These are phyloP conservation scores for Edolisoma coerulescens DNA, from an alignment of 2,113 vertebrate genomes.

Conservation along the genomic window DNA sequence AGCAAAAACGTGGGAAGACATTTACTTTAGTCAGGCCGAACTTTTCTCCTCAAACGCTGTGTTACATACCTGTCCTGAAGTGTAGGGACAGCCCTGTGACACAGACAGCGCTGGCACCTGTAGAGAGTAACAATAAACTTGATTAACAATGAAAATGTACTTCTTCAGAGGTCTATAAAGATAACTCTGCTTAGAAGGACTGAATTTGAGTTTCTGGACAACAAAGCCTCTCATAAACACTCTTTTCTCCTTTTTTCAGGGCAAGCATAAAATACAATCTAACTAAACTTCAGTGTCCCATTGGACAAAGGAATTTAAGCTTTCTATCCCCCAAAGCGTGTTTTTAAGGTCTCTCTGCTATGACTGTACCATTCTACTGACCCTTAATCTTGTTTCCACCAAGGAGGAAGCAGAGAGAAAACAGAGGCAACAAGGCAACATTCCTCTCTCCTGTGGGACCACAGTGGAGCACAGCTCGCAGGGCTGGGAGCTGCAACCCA, in stretches of 20 bases:
- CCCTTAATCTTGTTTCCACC: neutral
- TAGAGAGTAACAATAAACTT: neutral
- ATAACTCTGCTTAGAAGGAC: neutral
- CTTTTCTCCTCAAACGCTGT: neutral
- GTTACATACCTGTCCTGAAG: slow-evolving; percentile 43
- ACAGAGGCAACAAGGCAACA: neutral
- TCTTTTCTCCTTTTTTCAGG: neutral
- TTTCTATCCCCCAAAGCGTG: neutral
- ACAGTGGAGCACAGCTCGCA: neutral
- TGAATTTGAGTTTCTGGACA: neutral
- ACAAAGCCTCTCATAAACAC: neutral
- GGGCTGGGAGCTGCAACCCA: neutral
- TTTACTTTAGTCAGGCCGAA: neutral
- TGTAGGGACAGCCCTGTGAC: neutral
- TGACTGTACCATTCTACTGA: neutral
- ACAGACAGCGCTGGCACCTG: neutral
- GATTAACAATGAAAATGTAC: neutral
- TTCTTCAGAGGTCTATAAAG: neutral
- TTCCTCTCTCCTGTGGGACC: neutral
- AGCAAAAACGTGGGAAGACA: neutral
- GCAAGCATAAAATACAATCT: neutral
- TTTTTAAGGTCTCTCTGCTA: neutral
- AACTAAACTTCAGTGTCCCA: neutral
- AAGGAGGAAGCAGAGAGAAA: neutral
- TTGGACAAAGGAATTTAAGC: neutral